phyloP scores from a whole-genome alignment of 2,797 vertebrate species.

The Coregonus ussuriensis region DNA sequence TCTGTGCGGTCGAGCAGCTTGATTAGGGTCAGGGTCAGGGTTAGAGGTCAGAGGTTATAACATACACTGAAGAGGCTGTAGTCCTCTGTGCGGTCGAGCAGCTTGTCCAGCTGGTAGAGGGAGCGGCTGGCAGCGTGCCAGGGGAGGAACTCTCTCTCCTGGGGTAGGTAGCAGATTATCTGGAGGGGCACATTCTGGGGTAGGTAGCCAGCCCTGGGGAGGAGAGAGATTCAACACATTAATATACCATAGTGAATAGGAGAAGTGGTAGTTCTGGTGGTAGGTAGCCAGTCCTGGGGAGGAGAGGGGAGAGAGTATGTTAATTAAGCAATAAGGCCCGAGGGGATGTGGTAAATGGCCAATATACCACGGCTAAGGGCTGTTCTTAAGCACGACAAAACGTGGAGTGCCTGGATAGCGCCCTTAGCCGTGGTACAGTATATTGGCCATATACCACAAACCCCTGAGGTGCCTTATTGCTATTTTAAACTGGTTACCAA shows the following conservation, averaged over 20 bases:
- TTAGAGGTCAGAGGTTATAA: not conserved
- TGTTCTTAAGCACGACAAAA: no score
- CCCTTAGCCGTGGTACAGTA: no score
- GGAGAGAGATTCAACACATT: constrained; percentile 33
- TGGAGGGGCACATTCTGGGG: constrained; percentile 93
- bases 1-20: constrained; percentile 96
- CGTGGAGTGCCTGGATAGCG: no score
- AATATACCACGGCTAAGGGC: no score
- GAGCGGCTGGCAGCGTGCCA: constrained; percentile 95
- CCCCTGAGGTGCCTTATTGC: no score
- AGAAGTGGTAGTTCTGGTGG: constrained; percentile 77
- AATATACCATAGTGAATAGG: not conserved
- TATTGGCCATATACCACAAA: no score
- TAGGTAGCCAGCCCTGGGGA: constrained; percentile 91
- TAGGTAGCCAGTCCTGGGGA: constrained; percentile 89
- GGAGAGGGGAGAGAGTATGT: no score
- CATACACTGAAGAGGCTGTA: constrained; percentile 96
- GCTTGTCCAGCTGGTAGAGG: constrained; percentile 95
- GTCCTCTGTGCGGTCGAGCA: constrained; percentile 90
- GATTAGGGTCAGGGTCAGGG: constrained; percentile 14
- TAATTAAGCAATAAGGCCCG: no score
- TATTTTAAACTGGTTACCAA: no score
- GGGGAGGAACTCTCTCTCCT: constrained; percentile 93
- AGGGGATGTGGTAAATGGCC: no score
- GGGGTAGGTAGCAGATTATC: constrained; percentile 91